A percentile compares a stretch with the other conserved stretches of the same genome.
These are phyloP conservation scores for Centropyge bicolor DNA, from an alignment of 2,797 vertebrate species.

Conservation along the genomic window DNA sequence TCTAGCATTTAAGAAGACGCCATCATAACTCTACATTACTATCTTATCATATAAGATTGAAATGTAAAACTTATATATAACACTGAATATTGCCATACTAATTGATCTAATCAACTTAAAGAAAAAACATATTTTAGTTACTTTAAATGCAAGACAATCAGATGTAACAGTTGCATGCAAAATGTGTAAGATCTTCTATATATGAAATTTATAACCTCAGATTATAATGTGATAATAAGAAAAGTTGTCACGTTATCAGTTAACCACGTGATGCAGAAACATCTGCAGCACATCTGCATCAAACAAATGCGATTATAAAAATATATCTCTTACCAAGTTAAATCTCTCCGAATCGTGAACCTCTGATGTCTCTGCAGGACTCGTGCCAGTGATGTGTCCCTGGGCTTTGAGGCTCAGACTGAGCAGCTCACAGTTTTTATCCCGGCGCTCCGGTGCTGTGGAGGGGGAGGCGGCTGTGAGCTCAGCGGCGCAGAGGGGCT, in stretches of 20 bases:
- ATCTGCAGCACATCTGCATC: not conserved
- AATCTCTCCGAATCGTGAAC: not conserved
- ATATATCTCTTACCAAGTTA: slow-evolving; percentile 52
- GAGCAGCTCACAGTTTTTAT: slow-evolving; percentile 56
- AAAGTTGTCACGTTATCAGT: not conserved
- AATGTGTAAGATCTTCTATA: not conserved
- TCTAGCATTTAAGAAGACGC: not conserved
- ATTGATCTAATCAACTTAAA: not conserved
- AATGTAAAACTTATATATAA: not conserved
- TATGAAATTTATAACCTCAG: not conserved
- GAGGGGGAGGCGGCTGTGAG: slow-evolving; percentile 48
- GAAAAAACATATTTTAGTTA: not conserved
- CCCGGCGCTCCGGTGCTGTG: not conserved
- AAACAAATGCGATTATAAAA: not conserved
- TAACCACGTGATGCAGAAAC: not conserved
- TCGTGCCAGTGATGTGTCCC: not conserved
- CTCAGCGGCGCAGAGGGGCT: slow-evolving; percentile 48
- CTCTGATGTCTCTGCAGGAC: not conserved
- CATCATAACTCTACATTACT: not conserved
- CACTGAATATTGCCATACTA: not conserved
- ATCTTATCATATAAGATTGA: not conserved
- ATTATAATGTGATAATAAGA: too few species aligned
- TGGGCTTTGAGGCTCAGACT: slow-evolving; percentile 5
- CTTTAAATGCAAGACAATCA: not conserved
- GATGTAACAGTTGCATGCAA: not conserved